Evolutionary conservation across 2,888 invertebrate species (phyloP).

Genomic region (Caenorhabditis afra): DNA sequence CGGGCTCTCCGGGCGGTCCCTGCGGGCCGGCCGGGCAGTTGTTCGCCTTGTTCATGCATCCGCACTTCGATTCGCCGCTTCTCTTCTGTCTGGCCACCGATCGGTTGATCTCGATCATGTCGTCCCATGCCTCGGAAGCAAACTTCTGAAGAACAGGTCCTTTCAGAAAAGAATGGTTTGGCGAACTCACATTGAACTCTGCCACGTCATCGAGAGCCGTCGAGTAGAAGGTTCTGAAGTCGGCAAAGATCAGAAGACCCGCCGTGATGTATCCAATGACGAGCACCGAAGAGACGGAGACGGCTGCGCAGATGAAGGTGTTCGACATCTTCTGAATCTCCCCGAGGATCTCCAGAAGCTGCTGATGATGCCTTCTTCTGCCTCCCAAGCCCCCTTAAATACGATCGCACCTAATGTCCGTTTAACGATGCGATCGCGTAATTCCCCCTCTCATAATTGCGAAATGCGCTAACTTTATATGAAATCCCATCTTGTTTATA

Average conservation of each 20-base stretch:
- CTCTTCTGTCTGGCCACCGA: constrained; percentile 39
- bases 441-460: constrained; percentile 42
- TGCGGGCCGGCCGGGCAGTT: constrained; percentile 48
- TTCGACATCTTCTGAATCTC: constrained; percentile 22
- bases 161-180: too few relatives aligned
- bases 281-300: constrained; percentile 41
- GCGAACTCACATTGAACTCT: constrained; percentile 56
- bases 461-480: constrained; percentile 36
- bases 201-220: constrained; percentile 45
- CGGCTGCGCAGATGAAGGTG: constrained; percentile 42
- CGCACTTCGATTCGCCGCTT: constrained; percentile 51
- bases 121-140: constrained; percentile 58
- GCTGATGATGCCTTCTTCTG: too few relatives aligned
- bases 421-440: constrained; percentile 52
- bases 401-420: constrained; percentile 30
- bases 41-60: constrained; percentile 48
- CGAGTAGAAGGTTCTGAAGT: constrained; percentile 44
- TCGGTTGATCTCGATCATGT: constrained; percentile 52
- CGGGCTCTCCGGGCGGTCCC: constrained; percentile 54
- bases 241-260: constrained; percentile 44
- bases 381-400: constrained; percentile 36
- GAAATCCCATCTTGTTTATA: constrained; percentile 49
- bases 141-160: too few relatives aligned
- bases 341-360: too few relatives aligned
- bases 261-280: constrained; percentile 52